Evolutionary conservation across 2,797 vertebrate species (phyloP), one percentile per base, ranked within the genome.

Genomic region (Gallinago solitaria): DNA sequence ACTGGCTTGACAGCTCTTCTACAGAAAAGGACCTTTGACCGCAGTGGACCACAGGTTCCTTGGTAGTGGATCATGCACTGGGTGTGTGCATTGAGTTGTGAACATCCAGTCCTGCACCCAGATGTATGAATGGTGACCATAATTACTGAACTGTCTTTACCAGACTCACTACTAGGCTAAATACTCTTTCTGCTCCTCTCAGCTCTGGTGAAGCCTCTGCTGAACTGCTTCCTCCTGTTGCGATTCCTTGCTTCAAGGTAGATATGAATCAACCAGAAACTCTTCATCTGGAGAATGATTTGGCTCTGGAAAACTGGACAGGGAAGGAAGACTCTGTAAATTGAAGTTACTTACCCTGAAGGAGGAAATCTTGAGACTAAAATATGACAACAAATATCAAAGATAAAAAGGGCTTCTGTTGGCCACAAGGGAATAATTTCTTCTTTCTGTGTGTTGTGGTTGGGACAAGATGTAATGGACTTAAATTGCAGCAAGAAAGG

Each of bases 81-180:
- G n/a, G 9, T 6, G 13, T 33, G 37, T 64, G 45, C 53, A 24
- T 13, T 2, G 2, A 53, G 54, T 17, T 73, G n/a, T 25, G 61
- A 50, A 1, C 4, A 39, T 25, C 25, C 54, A 68, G 20, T 47
- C 32, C 50, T 64, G 32, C 45, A 48, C 20, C 9, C 35, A 56
- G 41, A 25, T 0, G 0, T 15, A 14, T 0, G 0, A 75, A 71
- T 16, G 15, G n/a, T 48, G 47, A 83, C n/a, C 63, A 65, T 4
- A 32, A 6, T 45, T 53, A 45, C 24, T 4, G 1, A 16, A 6
- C 21, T 39, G 32, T 8, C 57, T 76, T 45, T 48, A 41, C 33
- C 45, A 86, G 27, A 39, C 48, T 56, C 48, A 11, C 17, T 57
- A 12, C 30, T 43, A 64, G 48, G 47, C 30, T 17, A 23, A 60